These are phyloP conservation scores for Eristalinus sepulchralis DNA, from an alignment of 2,888 invertebrate genomes.

Conservation along the genomic window DNA sequence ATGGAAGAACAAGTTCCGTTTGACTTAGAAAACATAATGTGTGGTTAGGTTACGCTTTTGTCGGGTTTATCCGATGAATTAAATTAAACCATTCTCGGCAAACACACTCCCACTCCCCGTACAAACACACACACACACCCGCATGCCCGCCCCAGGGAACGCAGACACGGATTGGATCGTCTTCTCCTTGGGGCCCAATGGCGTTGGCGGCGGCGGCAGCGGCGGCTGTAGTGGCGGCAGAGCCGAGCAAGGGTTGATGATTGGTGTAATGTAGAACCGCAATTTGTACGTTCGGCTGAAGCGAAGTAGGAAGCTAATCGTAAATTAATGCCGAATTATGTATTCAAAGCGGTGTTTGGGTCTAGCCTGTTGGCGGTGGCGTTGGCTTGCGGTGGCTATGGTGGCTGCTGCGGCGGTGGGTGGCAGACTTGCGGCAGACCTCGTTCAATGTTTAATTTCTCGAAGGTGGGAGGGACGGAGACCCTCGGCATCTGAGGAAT, in stretches of 20 bases:
- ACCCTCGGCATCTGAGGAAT: constrained; percentile 10
- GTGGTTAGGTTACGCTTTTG: constrained; percentile 71
- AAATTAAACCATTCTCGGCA: constrained; percentile 60
- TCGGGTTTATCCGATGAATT: constrained; percentile 66
- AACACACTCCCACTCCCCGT: neutral
- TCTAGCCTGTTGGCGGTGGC: constrained; percentile 11
- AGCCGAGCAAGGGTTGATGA: constrained; percentile 26
- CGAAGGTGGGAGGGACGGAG: neutral
- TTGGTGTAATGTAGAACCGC: constrained; percentile 64
- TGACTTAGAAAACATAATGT: constrained; percentile 71
- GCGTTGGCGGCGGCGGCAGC: neutral
- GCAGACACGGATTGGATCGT: neutral
- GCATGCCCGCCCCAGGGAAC: neutral
- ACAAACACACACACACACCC: neutral
- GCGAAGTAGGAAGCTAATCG: constrained; percentile 68
- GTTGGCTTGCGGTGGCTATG: neutral
- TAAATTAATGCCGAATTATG: constrained; percentile 69
- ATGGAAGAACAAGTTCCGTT: constrained; percentile 68
- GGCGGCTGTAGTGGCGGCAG: neutral
- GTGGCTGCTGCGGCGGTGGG: neutral
- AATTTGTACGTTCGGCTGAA: constrained; percentile 66
- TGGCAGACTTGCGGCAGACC: constrained; percentile 33
- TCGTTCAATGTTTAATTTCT: constrained; percentile 49
- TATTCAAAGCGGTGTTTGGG: constrained; percentile 64
- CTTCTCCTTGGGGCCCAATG: neutral